Base-by-base conservation (phyloP, 2,113 vertebrate genomes). In the Boleophthalmus pectinirostris region DNA sequence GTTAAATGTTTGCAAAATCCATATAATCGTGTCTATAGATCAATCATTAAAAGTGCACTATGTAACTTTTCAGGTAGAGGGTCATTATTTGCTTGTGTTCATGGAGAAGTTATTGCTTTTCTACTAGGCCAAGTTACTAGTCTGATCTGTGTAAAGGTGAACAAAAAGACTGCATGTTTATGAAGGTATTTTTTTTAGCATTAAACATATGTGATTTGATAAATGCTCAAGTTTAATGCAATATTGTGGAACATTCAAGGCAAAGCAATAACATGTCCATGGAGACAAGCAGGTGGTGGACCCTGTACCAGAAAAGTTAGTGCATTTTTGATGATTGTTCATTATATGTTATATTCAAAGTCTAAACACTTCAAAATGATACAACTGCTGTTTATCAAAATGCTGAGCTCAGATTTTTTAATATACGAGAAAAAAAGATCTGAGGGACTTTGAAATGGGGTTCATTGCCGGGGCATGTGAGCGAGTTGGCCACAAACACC, bases 401-500 rank as follows among this genome's bases (percentile, higher is more conserved):
- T 33, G 58, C 58, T 61, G 25, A 61, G 56, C 23, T 58, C 56
- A 25, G 21, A 58, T 35, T 63, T 38, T 35, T 18, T 5, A 21
- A 54, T 63, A 35, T 18, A 35, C 14, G 3, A 63, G 9, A 63
- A 24, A 64, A 43, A 64, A 64, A 64, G 61, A 64, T 64, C 33
- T 38, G 43, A 64, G 60, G 18, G 9, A 64, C 29, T 64, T 43
- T 43, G 33, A 64, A 64, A 64, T 11, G n/a, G 61, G 20, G 61
- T 64, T 64, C 33, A 64, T 21, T 43, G 29, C 18, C 38, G 61
- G 61, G 33, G 33, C 33, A 43, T 12, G 10, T 38, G 33, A 64
- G 61, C n/a, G 29, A 64, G 61, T 33, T 33, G 29, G 58, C 58
- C 58, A 14, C 58, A 61, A 61, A 64, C 61, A 64, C 61, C 61